Conservation (phyloP, 2,113 vertebrate genomes). For the Panurus biarmicus region DNA sequence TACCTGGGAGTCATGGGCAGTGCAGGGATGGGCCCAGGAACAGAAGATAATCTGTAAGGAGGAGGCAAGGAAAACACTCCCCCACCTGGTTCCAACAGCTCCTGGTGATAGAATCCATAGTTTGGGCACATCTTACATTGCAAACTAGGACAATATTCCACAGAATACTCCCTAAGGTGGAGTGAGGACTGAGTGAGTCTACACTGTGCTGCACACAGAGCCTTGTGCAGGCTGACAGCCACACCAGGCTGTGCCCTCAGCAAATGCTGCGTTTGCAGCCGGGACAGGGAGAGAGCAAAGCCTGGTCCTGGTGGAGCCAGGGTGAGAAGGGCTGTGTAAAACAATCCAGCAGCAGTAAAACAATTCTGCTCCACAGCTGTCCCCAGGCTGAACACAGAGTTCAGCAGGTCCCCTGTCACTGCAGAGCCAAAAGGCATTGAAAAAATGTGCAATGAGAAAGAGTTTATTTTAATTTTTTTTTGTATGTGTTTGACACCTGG, state of each 20-base stretch:
- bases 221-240: not conserved
- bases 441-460: not conserved
- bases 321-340: not conserved
- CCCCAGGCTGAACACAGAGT: not conserved
- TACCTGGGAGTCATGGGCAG: too few relatives aligned
- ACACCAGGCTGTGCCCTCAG: not conserved
- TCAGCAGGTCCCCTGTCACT: not conserved
- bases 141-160: too few relatives aligned
- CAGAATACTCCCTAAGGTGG: too few relatives aligned
- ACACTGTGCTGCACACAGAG: not conserved
- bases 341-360: not conserved
- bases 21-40: too few relatives aligned
- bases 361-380: not conserved
- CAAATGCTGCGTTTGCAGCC: not conserved
- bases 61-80: too few relatives aligned
- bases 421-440: not conserved
- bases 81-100: too few relatives aligned
- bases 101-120: too few relatives aligned
- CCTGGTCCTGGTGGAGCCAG: not conserved
- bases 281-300: not conserved
- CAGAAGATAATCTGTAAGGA: too few relatives aligned
- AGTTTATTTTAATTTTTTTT: not conserved
- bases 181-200: not conserved
- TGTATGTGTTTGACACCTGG: not conserved
- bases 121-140: too few relatives aligned